Evolutionary conservation across 2,113 vertebrate species (phyloP).

Genomic region (Astur gentilis): DNA sequence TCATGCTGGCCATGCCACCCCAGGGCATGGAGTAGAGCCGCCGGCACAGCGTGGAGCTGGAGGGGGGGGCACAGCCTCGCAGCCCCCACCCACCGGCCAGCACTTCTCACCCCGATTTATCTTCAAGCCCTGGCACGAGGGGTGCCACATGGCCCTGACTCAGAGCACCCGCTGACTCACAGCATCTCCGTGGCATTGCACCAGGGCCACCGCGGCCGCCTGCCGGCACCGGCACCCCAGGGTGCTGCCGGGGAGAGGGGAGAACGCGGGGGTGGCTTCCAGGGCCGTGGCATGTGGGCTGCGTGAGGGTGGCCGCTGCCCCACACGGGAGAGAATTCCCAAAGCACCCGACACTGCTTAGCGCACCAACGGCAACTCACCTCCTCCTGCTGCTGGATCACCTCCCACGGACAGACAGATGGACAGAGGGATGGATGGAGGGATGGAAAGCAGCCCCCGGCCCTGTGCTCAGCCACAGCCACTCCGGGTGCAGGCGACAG

Average conservation of each 20-base stretch:
- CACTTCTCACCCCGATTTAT: not conserved
- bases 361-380: not conserved
- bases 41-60: fast-evolving
- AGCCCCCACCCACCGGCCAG: fast-evolving
- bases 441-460: not conserved
- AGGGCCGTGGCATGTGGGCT: not conserved
- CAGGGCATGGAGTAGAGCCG: not conserved
- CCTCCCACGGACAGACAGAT: not conserved
- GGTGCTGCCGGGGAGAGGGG: fast-evolving
- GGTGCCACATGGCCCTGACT: not conserved
- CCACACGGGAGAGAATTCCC: not conserved
- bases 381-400: not conserved
- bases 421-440: not conserved
- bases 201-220: not conserved
- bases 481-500: fast-evolving
- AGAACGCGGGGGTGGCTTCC: not conserved
- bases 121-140: not conserved
- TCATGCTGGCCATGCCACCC: not conserved
- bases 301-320: not conserved
- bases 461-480: not conserved
- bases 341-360: fast-evolving
- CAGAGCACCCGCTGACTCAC: constrained; percentile 20
- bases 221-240: fast-evolving
- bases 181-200: not conserved
- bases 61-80: not conserved